Percentiles rank a stretch among this genome's conserved stretches.
Conservation (phyloP, 1,140 invertebrate genomes). For the Colletes gigas region DNA sequence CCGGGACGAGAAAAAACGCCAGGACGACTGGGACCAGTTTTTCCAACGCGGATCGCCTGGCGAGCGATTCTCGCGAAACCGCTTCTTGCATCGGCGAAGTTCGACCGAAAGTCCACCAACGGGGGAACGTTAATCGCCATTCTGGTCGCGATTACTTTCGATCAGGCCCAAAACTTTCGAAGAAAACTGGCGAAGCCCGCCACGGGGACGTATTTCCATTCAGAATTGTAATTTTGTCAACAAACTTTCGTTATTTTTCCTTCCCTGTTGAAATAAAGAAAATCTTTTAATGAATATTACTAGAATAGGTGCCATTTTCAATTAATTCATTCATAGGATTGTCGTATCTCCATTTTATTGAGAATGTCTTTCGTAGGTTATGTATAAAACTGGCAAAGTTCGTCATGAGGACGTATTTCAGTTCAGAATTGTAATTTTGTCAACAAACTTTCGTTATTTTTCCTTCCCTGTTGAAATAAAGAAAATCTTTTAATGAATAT, state of each 20-base stretch:
- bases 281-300: too few species aligned
- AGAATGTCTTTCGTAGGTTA: too few species aligned
- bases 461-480: too few species aligned
- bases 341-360: too few species aligned
- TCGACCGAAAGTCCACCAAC: slow-evolving; percentile 36
- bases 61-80: slow-evolving; percentile 36
- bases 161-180: neutral
- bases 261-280: too few species aligned
- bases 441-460: too few species aligned
- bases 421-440: too few species aligned
- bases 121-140: slow-evolving; percentile 45
- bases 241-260: neutral
- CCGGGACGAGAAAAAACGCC: slow-evolving; percentile 14
- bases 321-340: too few species aligned
- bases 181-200: neutral
- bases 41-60: slow-evolving; percentile 10
- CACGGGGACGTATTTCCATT: neutral
- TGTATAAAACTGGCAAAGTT: too few species aligned
- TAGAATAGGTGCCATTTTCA: too few species aligned
- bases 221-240: neutral
- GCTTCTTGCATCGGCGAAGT: slow-evolving; percentile 41
- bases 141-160: slow-evolving; percentile 38
- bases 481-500: too few species aligned
- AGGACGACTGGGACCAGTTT: slow-evolving; percentile 40
- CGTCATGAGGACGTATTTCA: too few species aligned